Evolutionary conservation across 2,888 invertebrate genomes (phyloP).

Genomic region (Gymnosoma rotundatum): DNA sequence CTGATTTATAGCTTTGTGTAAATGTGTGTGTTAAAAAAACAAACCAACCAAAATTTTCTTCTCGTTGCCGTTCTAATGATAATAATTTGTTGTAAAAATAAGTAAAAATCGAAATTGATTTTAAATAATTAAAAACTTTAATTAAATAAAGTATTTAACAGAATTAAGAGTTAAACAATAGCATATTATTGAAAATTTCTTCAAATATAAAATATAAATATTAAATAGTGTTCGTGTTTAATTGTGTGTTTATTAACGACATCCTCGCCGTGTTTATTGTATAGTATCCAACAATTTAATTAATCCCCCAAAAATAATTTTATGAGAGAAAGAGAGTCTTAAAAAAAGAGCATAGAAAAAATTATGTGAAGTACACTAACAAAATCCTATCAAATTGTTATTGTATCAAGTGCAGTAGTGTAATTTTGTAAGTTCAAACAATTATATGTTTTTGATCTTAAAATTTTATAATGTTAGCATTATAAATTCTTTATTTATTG

Average conservation of each 20-base stretch:
- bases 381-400: conserved; percentile 17
- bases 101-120: background rate
- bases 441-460: background rate
- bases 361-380: conserved; percentile 11
- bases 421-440: conserved; percentile 33
- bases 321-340: background rate
- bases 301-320: background rate
- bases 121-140: conserved; percentile 5
- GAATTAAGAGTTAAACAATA: too few species aligned
- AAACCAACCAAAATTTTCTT: conserved; percentile 21
- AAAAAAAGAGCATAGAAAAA: background rate
- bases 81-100: background rate
- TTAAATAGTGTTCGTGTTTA: conserved; percentile 24
- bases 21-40: background rate
- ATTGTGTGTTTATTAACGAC: conserved; percentile 9
- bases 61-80: conserved; percentile 9
- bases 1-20: conserved; percentile 10
- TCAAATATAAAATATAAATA: background rate
- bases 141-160: too few species aligned
- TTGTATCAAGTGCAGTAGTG: conserved; percentile 23
- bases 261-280: conserved; percentile 5
- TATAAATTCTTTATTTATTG: background rate
- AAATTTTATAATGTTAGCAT: background rate
- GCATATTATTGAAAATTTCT: background rate
- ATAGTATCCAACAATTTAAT: background rate